These are phyloP conservation scores for Rhingia campestris DNA, from an alignment of 2,888 invertebrate genomes.

Conservation along the genomic window DNA sequence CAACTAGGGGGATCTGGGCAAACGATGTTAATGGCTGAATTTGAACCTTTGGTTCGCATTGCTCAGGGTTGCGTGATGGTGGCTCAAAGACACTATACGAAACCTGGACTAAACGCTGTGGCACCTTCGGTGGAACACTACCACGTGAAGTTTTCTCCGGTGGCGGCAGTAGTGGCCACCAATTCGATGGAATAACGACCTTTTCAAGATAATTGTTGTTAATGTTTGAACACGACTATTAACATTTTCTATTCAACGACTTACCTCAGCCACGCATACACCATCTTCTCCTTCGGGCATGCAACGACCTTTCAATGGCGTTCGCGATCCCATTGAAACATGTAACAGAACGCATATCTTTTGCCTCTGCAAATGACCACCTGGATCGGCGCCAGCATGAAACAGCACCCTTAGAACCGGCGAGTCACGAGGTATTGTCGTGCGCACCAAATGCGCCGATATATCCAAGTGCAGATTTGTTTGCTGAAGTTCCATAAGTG, in stretches of 20 bases:
- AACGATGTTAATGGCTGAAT: constrained; percentile 88
- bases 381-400: constrained; percentile 94
- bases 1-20: constrained; percentile 87
- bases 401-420: constrained; percentile 96
- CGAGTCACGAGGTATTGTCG: constrained; percentile 92
- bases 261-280: constrained; percentile 92
- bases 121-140: constrained; percentile 85
- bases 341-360: constrained; percentile 92
- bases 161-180: constrained; percentile 92
- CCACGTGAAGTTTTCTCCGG: constrained; percentile 86
- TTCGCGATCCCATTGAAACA: constrained; percentile 86
- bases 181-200: constrained; percentile 92
- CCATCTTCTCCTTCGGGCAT: constrained; percentile 96
- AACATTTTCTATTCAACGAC: constrained; percentile 27
- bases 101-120: constrained; percentile 90
- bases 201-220: constrained; percentile 74
- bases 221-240: constrained; percentile 33
- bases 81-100: constrained; percentile 95
- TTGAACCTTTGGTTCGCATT: constrained; percentile 89
- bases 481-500: constrained; percentile 86
- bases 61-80: constrained; percentile 86
- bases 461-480: constrained; percentile 92
- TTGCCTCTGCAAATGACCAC: constrained; percentile 90
- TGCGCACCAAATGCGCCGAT: constrained; percentile 95
- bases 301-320: constrained; percentile 93